Base-by-base conservation (phyloP, 2,113 vertebrate genomes). In the Ptyas mucosa region DNA sequence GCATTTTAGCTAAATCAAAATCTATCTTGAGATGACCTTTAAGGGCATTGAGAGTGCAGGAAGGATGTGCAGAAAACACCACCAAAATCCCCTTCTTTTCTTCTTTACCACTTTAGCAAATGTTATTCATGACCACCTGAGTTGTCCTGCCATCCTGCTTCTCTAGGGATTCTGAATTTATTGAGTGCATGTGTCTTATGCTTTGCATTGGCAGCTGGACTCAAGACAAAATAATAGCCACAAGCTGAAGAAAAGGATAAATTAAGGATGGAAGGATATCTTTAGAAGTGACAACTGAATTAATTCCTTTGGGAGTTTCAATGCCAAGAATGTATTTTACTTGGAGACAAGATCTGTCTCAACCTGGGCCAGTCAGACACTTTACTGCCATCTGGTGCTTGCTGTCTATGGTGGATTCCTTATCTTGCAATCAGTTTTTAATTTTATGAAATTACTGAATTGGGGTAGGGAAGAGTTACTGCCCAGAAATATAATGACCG, bases 221-320 rank as follows among this genome's bases (percentile, higher is more conserved):
- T 53, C 85, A n/a, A 46, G 85, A 46, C 49, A 61, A 46, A 89
- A 93, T 91, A 39, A 90, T 90, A 21, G 3, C 7, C 12, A 29
- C 8, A 61, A 91, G 15, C 26, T 89, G 57, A 8, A 75, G 11
- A 91, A 93, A 0, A 87, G 34, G 85, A 90, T 90, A 90, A 64
- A 90, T 64, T 51, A 86, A 86, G 46, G 8, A 43, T 26, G 55
- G 54, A 23, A 26, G 85, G 55, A 93, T 34, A 90, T 52, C 86
- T 93, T 87, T 87, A 90, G 75, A 90, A 49, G 39, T 55, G 58
- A 39, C 43, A 23, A 24, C 75, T 90, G 61, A 92, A 89, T 86
- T 53, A 49, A 86, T 90, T 49, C 39, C 49, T 14, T 10, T 53
- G 46, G 52, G 21, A 23, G 81, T 53, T 89, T 51, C 53, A 57